Conservation (phyloP, 2,888 invertebrate species). For the Eugnorisma glareosa region DNA sequence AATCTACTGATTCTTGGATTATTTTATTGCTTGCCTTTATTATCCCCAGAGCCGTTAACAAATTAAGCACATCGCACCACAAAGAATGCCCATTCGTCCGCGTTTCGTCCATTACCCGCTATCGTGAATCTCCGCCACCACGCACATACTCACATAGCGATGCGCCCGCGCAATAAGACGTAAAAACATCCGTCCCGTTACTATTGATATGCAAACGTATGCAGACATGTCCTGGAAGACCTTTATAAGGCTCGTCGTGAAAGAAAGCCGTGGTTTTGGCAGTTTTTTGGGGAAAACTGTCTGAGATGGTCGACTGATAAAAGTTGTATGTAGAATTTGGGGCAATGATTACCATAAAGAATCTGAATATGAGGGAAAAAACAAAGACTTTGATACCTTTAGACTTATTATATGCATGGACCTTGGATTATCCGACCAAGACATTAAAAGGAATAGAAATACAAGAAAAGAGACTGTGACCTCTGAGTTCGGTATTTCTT, state of each 20-base stretch:
- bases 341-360: too few species aligned
- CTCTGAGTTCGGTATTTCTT: background rate
- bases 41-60: background rate
- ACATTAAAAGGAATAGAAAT: background rate
- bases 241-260: conserved; percentile 9
- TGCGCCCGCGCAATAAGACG: conserved; percentile 51
- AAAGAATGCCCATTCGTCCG: conserved; percentile 20
- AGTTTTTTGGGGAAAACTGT: conserved; percentile 38
- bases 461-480: background rate
- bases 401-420: background rate
- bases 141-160: conserved; percentile 23
- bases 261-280: conserved; percentile 12
- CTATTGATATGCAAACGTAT: conserved; percentile 65
- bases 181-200: conserved; percentile 62
- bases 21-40: background rate
- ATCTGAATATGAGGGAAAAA: background rate
- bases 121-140: conserved; percentile 60
- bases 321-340: background rate
- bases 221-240: conserved; percentile 46
- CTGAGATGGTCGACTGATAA: conserved; percentile 1
- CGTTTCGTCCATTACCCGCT: conserved; percentile 22
- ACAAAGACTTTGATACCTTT: background rate
- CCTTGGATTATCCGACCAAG: background rate
- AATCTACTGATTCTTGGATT: background rate
- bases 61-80: conserved; percentile 5